Evolutionary conservation across 2,797 vertebrate species (phyloP).

Genomic region (Varecia variegata): DNA sequence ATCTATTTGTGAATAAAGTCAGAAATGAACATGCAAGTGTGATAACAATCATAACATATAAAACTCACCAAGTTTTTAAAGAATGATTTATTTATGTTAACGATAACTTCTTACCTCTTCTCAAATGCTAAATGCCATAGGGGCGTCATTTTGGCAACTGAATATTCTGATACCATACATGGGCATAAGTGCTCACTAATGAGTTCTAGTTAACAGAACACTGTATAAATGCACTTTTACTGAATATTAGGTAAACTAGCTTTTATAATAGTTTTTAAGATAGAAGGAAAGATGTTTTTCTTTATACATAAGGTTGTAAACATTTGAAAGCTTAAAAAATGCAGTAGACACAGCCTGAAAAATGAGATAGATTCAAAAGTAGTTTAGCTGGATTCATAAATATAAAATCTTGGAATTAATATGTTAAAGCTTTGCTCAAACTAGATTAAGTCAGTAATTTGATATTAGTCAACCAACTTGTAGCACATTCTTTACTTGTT

Average conservation of each 20-base stretch:
- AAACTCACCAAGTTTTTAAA: neutral
- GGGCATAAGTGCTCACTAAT: neutral
- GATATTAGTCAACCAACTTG: neutral
- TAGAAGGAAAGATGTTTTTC: neutral
- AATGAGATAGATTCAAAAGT: neutral
- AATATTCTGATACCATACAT: neutral
- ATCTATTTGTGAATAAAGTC: neutral
- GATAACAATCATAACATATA: neutral
- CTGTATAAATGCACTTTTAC: neutral
- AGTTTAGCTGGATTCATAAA: neutral
- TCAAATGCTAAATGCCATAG: neutral
- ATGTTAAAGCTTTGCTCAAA: constrained; percentile 39
- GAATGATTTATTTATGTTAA: constrained; percentile 6
- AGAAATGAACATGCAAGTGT: neutral
- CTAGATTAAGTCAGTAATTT: constrained; percentile 7
- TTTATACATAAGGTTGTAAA: neutral
- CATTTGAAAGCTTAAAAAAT: neutral
- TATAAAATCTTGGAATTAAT: neutral
- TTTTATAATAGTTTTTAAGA: constrained; percentile 6
- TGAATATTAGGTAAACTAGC: neutral
- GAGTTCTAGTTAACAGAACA: constrained; percentile 1
- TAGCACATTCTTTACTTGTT: constrained; percentile 13
- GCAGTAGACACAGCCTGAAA: neutral
- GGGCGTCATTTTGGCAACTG: neutral
- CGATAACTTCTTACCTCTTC: neutral